A percentile compares a stretch with the other conserved stretches of the same genome.
phyloP scores from a whole-genome alignment of 2,113 vertebrate genomes.

The Lampris megalopsis region DNA sequence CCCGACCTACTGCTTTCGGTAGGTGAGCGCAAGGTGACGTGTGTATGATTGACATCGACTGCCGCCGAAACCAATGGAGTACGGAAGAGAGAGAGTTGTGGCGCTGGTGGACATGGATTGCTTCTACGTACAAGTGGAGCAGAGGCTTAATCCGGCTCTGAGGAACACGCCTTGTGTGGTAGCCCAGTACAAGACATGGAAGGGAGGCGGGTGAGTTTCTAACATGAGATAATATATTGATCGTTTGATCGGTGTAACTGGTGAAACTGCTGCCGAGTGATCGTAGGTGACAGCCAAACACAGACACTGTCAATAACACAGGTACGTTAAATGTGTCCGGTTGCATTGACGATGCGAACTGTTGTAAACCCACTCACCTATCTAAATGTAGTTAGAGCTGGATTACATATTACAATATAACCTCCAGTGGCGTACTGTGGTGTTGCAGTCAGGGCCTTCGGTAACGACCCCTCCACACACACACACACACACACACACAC shows the following conservation, averaged over 20 bases:
- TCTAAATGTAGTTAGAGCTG: too few species aligned
- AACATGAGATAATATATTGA: not conserved
- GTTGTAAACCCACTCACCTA: too few species aligned
- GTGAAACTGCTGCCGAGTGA: not conserved
- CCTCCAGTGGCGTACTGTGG: too few species aligned
- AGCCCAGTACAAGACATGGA: slow-evolving; percentile 96
- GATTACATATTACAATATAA: too few species aligned
- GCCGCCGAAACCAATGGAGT: slow-evolving; percentile 74
- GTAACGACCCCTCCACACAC: too few species aligned
- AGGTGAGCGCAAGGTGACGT: not conserved
- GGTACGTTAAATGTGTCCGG: too few species aligned
- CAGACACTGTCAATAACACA: too few species aligned
- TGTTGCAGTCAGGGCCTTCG: too few species aligned
- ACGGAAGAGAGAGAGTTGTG: slow-evolving; percentile 89
- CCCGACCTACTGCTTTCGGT: too few species aligned
- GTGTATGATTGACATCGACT: not conserved
- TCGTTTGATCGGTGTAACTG: slow-evolving; percentile 4
- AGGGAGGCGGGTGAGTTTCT: slow-evolving; percentile 91
- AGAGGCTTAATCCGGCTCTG: slow-evolving; percentile 88
- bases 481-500: too few species aligned
- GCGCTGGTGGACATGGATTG: slow-evolving; percentile 97
- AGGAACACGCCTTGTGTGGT: slow-evolving; percentile 91
- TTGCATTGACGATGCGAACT: too few species aligned
- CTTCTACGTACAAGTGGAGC: slow-evolving; percentile 98
- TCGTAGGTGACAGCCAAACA: too few species aligned